Evolutionary conservation across 2,113 vertebrate species (phyloP), one percentile per base, ranked within the genome.

Genomic region (Arizona elegans): DNA sequence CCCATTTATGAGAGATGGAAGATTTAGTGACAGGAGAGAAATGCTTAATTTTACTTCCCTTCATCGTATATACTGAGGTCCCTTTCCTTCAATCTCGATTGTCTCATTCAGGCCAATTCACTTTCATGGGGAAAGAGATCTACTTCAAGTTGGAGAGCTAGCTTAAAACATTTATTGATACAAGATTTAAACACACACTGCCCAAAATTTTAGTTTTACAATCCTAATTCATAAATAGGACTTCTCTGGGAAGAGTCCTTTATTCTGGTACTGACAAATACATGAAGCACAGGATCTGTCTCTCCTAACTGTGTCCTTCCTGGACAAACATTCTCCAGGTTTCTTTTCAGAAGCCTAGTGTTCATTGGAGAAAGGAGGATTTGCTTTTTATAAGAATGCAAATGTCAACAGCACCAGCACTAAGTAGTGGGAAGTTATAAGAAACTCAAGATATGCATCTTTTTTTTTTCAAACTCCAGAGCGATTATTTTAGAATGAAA

Each of bases 341-440:
- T 91, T 88, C 50, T 43, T 88, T 92, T 70, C n/a, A 43, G 11
- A 92, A 29, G 58, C 15, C 38, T 26, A 52, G 29, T n/a, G 24
- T 87, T 92, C 58, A 65, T 47, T 87, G 19, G 58, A 59, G 86
- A 88, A 92, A 53, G 3, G 50, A 58, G 58, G 58, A 53, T 88
- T 88, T 92, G 58, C 59, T 88, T 33, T n/a, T 88, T 54, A 88
- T 55, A 92, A 92, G 86, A 92, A 92, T 92, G 86, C 58, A 92
- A 92, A 88, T 70, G 86, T 92, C 86, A 88, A 23, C 91, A 70
- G 21, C 29, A 43, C 50, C 12, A 50, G n/a, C 50, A 54, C 58
- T 29, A 88, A 88, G 86, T 15, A 92, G 21, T n/a, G 50, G 33
- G 50, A 53, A 92, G 15, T 88, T 54, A 75, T 26, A 7, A 70